phyloP scores from a whole-genome alignment of 1,140 invertebrate genomes.

The Drosophila melanogaster region Release_6_plus_ISO1_MT NC_004354.4:1489001-1489500 shows the following conservation, averaged over 20 bases:
- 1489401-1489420: conserved; percentile 2
- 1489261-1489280: conserved; percentile 45
- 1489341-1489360: conserved; percentile 74
- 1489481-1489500: conserved; percentile 80
- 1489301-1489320: conserved; percentile 15
- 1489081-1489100: too few species aligned
- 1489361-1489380: conserved; percentile 42
- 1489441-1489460: conserved; percentile 85
- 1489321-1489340: conserved; percentile 56
- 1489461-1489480: conserved; percentile 85
- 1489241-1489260: conserved; percentile 24
- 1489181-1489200: conserved; percentile 81
- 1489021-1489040: conserved; percentile 32
- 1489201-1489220: conserved; percentile 57
- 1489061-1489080: not conserved
- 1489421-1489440: conserved; percentile 45
- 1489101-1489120: too few species aligned
- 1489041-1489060: not conserved
- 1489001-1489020: conserved; percentile 62
- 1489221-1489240: conserved; percentile 4
- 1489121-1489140: not conserved
- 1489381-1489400: not conserved
- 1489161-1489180: conserved; percentile 79
- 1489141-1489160: conserved; percentile 48
- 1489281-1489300: conserved; percentile 11